Conservation (phyloP, 2,888 invertebrate genomes). For the Athripsodes cinereus region DNA sequence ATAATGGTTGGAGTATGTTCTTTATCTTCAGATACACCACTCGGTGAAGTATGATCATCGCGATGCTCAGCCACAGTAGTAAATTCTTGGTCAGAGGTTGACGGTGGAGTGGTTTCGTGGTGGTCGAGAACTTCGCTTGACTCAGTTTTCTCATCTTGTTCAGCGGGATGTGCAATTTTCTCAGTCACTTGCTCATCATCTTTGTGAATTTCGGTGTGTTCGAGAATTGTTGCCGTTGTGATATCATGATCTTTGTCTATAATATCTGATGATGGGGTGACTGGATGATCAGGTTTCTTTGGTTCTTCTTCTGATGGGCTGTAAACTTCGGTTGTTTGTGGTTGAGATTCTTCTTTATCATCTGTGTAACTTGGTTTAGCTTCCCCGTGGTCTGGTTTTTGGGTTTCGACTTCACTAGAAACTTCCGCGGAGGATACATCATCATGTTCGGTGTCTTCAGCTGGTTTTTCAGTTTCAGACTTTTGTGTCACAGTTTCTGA, state of each 20-base stretch:
- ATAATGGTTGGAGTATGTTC: constrained; percentile 10
- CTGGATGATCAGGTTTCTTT: constrained; percentile 1
- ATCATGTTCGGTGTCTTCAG: not conserved
- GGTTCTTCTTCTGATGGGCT: not conserved
- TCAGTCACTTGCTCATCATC: too few relatives aligned
- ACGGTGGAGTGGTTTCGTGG: too few relatives aligned
- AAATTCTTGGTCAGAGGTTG: too few relatives aligned
- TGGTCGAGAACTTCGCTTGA: too few relatives aligned
- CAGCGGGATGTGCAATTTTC: too few relatives aligned
- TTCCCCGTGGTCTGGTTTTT: not conserved
- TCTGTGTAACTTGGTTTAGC: not conserved
- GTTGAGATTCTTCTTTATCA: constrained; percentile 5
- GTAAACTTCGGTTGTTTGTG: not conserved
- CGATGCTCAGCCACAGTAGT: not conserved
- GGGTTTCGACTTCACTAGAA: not conserved
- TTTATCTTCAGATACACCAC: constrained; percentile 8
- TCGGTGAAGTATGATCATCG: constrained; percentile 13
- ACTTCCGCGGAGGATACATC: not conserved
- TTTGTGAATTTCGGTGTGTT: too few relatives aligned
- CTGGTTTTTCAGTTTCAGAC: too few relatives aligned
- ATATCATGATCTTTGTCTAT: not conserved
- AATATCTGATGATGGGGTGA: not conserved
- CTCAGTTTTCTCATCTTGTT: too few relatives aligned
- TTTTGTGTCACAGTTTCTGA: too few relatives aligned
- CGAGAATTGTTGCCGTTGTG: constrained; percentile 3